A percentile compares a stretch with the other conserved stretches of the same genome.
Evolutionary conservation across 2,888 invertebrate genomes (phyloP).

Genomic region (Drosophila anceps): DNA sequence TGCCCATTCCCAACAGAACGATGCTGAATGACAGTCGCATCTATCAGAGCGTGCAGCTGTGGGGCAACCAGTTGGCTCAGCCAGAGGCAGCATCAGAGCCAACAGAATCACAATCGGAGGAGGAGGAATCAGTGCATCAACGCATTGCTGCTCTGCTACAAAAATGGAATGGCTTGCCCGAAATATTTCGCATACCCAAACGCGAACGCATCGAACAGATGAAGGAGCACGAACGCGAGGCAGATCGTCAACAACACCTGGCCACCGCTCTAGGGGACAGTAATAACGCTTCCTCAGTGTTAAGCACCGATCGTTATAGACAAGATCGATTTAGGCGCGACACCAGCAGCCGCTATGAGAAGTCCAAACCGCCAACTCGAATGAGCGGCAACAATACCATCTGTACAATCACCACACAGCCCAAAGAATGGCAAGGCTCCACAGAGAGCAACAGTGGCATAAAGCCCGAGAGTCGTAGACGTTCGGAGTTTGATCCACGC

Average conservation of each 20-base stretch:
- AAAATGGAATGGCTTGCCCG: constrained; percentile 86
- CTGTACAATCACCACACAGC: constrained; percentile 64
- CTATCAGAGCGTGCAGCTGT: constrained; percentile 92
- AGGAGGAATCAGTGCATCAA: constrained; percentile 44
- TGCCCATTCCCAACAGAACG: constrained; percentile 97
- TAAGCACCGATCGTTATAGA: constrained; percentile 58
- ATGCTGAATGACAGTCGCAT: constrained; percentile 97
- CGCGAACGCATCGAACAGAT: constrained; percentile 97
- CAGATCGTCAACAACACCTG: constrained; percentile 87
- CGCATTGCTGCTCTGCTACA: constrained; percentile 46
- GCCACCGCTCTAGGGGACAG: constrained; percentile 34
- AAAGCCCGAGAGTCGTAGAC: constrained; percentile 35
- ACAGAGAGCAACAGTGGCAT: constrained; percentile 21
- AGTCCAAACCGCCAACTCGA: constrained; percentile 49
- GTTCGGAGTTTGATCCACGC: constrained; percentile 45
- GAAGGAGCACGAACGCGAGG: constrained; percentile 97
- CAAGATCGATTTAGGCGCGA: constrained; percentile 70
- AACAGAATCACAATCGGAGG: not conserved
- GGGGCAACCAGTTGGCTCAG: constrained; percentile 85
- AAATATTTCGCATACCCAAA: constrained; percentile 90
- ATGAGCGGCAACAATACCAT: constrained; percentile 74
- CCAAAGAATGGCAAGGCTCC: constrained; percentile 38
- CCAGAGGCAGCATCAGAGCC: not conserved
- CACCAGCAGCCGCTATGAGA: constrained; percentile 55
- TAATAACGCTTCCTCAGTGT: constrained; percentile 42